Evolutionary conservation across 2,888 invertebrate genomes (phyloP), one percentile per base, ranked within the genome.

Genomic region (Thecophora atra): DNA sequence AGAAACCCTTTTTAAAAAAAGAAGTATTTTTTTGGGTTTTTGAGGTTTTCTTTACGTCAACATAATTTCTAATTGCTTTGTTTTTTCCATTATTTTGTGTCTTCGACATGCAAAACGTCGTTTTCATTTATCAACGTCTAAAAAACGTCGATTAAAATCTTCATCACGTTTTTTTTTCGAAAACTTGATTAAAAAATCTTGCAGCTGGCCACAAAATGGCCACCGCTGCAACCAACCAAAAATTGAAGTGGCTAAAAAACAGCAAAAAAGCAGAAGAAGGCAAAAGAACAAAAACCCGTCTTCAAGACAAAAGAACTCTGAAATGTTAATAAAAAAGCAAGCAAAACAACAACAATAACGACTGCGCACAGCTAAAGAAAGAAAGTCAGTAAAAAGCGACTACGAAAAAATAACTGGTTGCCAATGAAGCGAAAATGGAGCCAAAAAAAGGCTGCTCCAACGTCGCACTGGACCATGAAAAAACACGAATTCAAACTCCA

Each of bases 401-500:
- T n/a, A n/a, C n/a, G n/a, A n/a, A n/a, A n/a, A n/a, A n/a, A n/a
- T n/a, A n/a, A n/a, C n/a, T n/a, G n/a, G n/a, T n/a, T n/a, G n/a
- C n/a, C n/a, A n/a, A n/a, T n/a, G n/a, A n/a, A n/a, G n/a, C n/a
- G n/a, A n/a, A n/a, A n/a, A n/a, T n/a, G n/a, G n/a, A n/a, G n/a
- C n/a, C n/a, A 56, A 24, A 21, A 3, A 58, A 21, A 6, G 19
- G 8, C 63, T 15, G 30, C 17, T 7, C 24, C 17, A 28, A 28
- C 19, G 24, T 7, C 28, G 54, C 13, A 52, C 37, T 64, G 47
- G 52, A 19, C 66, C 52, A 66, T 24, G 15, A 52, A 66, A 44
- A 58, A 21, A 42, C 67, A 15, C 19, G 37, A 37, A 65, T 60
- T 17, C 47, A 26, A 47, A 65, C 44, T 26, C 47, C 28, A 65